Base-by-base conservation (phyloP, 2,797 vertebrate species). In the Poeciliopsis gracilis region DNA sequence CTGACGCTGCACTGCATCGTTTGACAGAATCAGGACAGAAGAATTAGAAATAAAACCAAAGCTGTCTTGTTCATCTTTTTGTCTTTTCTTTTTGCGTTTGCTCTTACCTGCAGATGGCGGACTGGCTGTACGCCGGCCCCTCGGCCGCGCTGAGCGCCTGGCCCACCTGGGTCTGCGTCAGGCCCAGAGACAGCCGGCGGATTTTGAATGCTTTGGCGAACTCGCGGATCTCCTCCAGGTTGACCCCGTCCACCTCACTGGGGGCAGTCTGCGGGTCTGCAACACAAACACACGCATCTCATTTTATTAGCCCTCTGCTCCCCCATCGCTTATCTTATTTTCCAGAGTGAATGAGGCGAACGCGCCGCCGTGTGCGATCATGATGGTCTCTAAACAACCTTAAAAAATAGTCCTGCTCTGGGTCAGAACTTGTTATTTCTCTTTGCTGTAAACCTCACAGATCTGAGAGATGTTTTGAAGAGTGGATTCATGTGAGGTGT, bases 151-250 rank as follows among this genome's bases (percentile, higher is more conserved):
- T 99, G 85, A 99, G 97, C 10, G 98, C 98, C 95, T 99, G 98
- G 91, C 98, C 98, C 95, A 99, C 98, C 96, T 99, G 98, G 82
- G 98, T 99, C 95, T 99, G 98, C 9, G 98, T 99, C 95, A 99
- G 96, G 90, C 98, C 98, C 94, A 99, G 97, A 87, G 98, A 99
- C 94, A 99, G 96, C 89, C 98, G 98, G 84, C 98, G 97, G 93
- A 99, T 99, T 97, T 99, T 99, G 96, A 99, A 99, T 87, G 98
- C 98, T 97, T 99, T 99, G 96, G 98, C 98, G 88, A 99, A 99
- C 94, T 99, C 98, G 79, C 98, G 96, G 77, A 99, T 99, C 97
- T 99, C 98, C 95, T 99, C 98, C 95, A 99, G 96, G 95, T 99
- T 99, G 93, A 99, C 98, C 90, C 98, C 98, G 79, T 99, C 98